Evolutionary conservation across 1,140 invertebrate genomes (phyloP).

Genomic region (Dreissena polymorpha): DNA sequence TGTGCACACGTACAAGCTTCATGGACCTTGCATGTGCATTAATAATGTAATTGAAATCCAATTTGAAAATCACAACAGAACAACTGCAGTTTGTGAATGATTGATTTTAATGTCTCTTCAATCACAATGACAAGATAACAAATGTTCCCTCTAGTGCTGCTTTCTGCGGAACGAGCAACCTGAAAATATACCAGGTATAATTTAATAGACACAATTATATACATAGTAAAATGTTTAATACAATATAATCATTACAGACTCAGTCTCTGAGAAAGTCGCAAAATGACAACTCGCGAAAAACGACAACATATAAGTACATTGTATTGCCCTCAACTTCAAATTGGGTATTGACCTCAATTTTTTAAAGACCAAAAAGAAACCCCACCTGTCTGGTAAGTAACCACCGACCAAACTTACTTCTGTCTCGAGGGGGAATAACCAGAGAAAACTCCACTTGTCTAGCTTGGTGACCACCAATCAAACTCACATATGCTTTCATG

Average conservation of each 20-base stretch:
- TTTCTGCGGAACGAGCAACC: conserved; percentile 97
- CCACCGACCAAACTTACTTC: too few relatives aligned
- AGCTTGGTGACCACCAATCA: too few relatives aligned
- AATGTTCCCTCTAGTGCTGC: conserved; percentile 87
- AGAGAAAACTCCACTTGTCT: too few relatives aligned
- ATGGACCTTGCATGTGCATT: too few relatives aligned
- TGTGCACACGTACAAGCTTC: too few relatives aligned
- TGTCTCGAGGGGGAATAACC: too few relatives aligned
- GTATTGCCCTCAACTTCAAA: background rate
- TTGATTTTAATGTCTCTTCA: background rate
- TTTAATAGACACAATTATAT: background rate
- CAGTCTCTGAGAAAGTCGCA: background rate
- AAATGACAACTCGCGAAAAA: background rate
- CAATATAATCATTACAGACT: background rate
- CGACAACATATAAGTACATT: background rate
- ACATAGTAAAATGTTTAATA: background rate
- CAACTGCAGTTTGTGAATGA: background rate
- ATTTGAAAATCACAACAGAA: background rate
- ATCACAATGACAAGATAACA: background rate
- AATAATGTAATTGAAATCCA: too few relatives aligned
- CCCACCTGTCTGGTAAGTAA: too few relatives aligned
- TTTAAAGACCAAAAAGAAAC: too few relatives aligned
- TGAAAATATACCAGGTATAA: conserved; percentile 81
- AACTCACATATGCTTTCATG: too few relatives aligned
- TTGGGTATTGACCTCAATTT: background rate